A percentile compares a stretch with the other conserved stretches of the same genome.
Conservation (phyloP, 2,113 vertebrate species). For the Platichthys flesus region DNA sequence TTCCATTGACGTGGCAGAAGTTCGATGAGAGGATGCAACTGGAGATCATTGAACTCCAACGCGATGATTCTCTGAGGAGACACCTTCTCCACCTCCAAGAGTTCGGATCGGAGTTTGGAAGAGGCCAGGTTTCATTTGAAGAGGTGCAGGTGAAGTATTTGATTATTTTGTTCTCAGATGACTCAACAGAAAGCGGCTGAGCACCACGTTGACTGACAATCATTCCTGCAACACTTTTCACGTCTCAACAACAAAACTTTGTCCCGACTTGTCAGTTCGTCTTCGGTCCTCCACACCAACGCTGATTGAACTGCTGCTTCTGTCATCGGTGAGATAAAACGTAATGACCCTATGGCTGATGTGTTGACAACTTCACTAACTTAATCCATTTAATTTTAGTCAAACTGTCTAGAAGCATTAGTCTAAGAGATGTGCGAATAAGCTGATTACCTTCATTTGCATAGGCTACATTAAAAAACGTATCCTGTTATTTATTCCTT, state of each 20-base stretch:
- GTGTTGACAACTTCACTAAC: too few relatives aligned
- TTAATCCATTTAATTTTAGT: too few relatives aligned
- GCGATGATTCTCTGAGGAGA: background rate
- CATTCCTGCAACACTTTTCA: background rate
- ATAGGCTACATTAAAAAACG: too few relatives aligned
- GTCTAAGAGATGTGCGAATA: too few relatives aligned
- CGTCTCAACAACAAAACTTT: background rate
- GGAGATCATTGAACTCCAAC: background rate
- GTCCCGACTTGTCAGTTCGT: too few relatives aligned
- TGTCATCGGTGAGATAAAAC: too few relatives aligned
- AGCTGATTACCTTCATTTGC: too few relatives aligned
- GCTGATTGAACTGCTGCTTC: too few relatives aligned
- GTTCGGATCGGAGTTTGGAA: background rate
- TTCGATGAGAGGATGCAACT: background rate
- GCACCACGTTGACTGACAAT: background rate
- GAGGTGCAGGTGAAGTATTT: background rate
- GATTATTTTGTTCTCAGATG: background rate
- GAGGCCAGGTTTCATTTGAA: background rate
- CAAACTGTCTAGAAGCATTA: too few relatives aligned
- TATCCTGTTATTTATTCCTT: background rate
- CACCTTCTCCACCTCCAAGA: background rate
- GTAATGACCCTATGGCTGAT: too few relatives aligned
- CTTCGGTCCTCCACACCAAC: too few relatives aligned
- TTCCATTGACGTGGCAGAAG: background rate
- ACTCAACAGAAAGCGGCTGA: background rate